Base-by-base conservation (phyloP, 2,113 vertebrate genomes). In the Helogale parvula region DNA sequence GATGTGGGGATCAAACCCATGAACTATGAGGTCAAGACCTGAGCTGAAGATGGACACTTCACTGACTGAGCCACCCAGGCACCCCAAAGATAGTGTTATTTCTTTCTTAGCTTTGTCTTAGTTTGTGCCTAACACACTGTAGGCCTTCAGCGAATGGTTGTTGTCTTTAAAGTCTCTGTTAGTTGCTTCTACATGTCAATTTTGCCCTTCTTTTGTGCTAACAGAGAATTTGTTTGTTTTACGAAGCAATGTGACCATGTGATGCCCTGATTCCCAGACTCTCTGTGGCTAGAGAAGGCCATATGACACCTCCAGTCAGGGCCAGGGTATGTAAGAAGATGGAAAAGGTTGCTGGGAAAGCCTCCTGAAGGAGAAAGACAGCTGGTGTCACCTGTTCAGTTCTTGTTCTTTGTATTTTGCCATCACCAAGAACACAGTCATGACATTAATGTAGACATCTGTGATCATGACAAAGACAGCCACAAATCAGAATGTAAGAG, bases 261-360 rank as follows among this genome's bases (percentile, higher is more conserved):
- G n/a, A 68, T 41, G 45, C 10, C 66, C 27, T 14, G 16, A 25
- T 95, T 94, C 14, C n/a, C 15, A 50, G 27, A 17, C 14, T 87
- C 33, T 15, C 35, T 41, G 10, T 31, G 63, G 21, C 19, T 29
- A 65, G 4, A 3, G 1, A 79, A 76, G 72, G 27, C 7, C 33
- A 2, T 6, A 23, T 4, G 5, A 77, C 33, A 33, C 2, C 33
- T n/a, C 1, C 7, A n/a, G 21, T 5, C 11, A 8, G 21, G 54
- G 74, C 47, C 90, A 71, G 35, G 41, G 27, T 31, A 15, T 6
- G 7, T 8, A 45, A 68, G 84, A 29, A 94, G 90, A 79, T 54
- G 17, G 21, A 63, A 89, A 27, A 77, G 29, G 2, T 52, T 71
- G 7, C 35, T 94, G 31, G 57, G 35, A 68, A 88, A 87, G 38